Percentiles rank a stretch among this genome's conserved stretches.
phyloP scores from a whole-genome alignment of 1,140 invertebrate species.

The Berghia stephanieae region DNA sequence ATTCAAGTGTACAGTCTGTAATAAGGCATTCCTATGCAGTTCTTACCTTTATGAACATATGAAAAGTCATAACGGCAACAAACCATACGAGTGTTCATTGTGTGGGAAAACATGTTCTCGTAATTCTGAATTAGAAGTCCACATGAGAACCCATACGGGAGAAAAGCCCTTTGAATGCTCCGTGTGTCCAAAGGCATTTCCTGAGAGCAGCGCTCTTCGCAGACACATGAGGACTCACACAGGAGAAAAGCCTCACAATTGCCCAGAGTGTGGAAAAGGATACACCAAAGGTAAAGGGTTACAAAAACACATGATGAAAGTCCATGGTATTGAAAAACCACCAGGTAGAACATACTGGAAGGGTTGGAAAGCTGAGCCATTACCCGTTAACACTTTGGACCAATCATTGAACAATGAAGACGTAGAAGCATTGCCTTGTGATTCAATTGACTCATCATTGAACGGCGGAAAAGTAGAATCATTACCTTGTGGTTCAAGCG shows the following conservation, averaged over 20 bases:
- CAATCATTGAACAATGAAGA: too few species aligned
- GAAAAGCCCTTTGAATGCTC: slow-evolving; percentile 77
- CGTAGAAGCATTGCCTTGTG: too few species aligned
- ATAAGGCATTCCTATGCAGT: slow-evolving; percentile 28
- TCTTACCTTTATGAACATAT: slow-evolving; percentile 32
- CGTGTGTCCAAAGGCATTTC: slow-evolving; percentile 84
- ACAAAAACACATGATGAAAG: too few species aligned
- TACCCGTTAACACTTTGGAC: too few species aligned
- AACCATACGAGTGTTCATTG: slow-evolving; percentile 34
- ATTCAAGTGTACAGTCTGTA: slow-evolving; percentile 34
- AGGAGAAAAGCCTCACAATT: slow-evolving; percentile 94
- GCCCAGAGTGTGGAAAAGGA: slow-evolving; percentile 76
- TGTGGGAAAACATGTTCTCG: slow-evolving; percentile 35
- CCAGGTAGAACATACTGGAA: too few species aligned
- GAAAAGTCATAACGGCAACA: slow-evolving; percentile 30
- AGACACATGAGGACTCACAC: slow-evolving; percentile 92
- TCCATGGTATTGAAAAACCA: too few species aligned
- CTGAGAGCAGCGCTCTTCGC: slow-evolving; percentile 89
- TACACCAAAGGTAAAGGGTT: too few species aligned
- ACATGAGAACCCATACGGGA: slow-evolving; percentile 33
- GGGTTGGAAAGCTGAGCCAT: too few species aligned
- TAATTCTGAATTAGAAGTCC: slow-evolving; percentile 17
- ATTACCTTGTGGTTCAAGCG: too few species aligned
- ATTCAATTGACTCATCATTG: too few species aligned
- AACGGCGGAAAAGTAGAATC: too few species aligned